Evolutionary conservation across 2,113 vertebrate species (phyloP).

Genomic region (Corapipo altera): DNA sequence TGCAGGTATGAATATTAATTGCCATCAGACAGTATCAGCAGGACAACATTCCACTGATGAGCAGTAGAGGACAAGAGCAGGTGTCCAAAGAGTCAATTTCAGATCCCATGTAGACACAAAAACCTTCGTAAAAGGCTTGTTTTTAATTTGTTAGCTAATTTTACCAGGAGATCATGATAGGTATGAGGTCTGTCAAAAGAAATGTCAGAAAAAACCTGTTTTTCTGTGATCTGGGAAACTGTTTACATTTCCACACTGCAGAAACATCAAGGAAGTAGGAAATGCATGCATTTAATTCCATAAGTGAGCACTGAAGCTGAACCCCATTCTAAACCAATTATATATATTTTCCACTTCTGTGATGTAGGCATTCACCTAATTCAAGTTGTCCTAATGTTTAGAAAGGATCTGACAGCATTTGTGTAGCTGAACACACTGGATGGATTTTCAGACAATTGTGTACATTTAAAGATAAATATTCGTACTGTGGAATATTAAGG

Average conservation of each 20-base stretch:
- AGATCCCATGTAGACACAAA: neutral
- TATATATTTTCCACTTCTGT: neutral
- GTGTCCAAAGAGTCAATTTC: neutral
- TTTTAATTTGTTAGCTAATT: neutral
- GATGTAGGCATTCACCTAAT: neutral
- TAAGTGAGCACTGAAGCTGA: neutral
- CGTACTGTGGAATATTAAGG: neutral
- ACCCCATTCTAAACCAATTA: neutral
- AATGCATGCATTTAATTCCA: neutral
- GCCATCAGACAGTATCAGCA: neutral
- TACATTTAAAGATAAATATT: neutral
- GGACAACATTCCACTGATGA: neutral
- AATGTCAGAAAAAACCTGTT: neutral
- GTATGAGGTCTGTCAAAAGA: neutral
- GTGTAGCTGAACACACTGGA: neutral
- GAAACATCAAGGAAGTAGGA: neutral
- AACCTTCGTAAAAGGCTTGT: neutral
- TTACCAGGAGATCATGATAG: neutral
- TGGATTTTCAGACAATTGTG: neutral
- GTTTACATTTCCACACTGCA: neutral
- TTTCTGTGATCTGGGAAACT: neutral
- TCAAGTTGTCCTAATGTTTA: neutral
- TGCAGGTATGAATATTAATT: neutral
- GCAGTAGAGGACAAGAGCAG: neutral
- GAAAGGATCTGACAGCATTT: neutral